Evolutionary conservation across 2,888 invertebrate genomes (phyloP).

Genomic region (Xylota sylvarum): DNA sequence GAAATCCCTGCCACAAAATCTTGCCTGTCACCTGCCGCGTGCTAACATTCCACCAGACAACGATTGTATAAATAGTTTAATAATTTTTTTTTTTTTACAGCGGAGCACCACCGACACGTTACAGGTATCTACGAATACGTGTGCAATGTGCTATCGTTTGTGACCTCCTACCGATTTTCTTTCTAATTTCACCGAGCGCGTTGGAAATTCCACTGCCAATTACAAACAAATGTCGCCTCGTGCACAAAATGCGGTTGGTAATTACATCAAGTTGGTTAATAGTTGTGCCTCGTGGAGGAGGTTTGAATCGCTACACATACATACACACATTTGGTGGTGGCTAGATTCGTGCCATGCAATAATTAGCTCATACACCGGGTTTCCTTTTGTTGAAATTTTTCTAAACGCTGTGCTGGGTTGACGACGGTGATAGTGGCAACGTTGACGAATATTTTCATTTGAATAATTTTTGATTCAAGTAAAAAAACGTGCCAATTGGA

Average conservation of each 20-base stretch:
- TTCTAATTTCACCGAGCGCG: constrained; percentile 21
- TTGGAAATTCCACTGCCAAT: constrained; percentile 32
- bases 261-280: constrained; percentile 34
- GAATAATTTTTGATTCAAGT: constrained; percentile 27
- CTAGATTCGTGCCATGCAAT: constrained; percentile 46
- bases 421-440: neutral
- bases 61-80: constrained; percentile 11
- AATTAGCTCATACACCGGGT: constrained; percentile 30
- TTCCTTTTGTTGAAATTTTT: constrained; percentile 8
- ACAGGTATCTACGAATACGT: neutral
- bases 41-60: neutral
- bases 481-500: constrained; percentile 28
- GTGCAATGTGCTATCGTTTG: neutral
- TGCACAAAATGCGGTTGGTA: constrained; percentile 19
- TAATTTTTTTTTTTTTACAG: neutral
- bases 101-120: neutral
- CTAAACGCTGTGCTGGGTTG: constrained; percentile 35
- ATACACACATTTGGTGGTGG: neutral
- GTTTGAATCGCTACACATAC: neutral
- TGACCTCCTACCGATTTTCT: constrained; percentile 2
- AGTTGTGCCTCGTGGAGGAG: constrained; percentile 8
- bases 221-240: constrained; percentile 10
- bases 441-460: constrained; percentile 30
- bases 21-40: constrained; percentile 16
- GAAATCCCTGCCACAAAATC: constrained; percentile 7